Conservation (phyloP, 2,888 invertebrate genomes). For the Sarcophaga variegata region DNA sequence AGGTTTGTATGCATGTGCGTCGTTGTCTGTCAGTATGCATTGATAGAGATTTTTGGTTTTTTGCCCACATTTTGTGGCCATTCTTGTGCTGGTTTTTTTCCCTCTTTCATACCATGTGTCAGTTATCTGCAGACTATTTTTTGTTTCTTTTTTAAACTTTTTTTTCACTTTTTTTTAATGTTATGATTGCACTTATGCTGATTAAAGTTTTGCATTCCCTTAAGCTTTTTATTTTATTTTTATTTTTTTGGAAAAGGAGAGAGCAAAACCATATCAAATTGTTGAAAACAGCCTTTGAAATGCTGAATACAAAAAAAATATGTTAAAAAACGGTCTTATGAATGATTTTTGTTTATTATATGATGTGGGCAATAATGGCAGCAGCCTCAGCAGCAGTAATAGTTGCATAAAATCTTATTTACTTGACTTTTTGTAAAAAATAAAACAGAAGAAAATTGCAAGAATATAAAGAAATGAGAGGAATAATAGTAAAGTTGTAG, state of each 20-base stretch:
- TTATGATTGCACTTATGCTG: slow-evolving; percentile 68
- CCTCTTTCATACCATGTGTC: neutral
- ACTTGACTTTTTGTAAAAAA: neutral
- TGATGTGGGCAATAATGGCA: neutral
- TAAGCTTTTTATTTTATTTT: neutral
- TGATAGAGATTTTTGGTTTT: slow-evolving; percentile 1
- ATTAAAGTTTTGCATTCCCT: slow-evolving; percentile 55
- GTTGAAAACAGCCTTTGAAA: neutral
- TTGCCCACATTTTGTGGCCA: slow-evolving; percentile 40
- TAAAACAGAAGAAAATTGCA: no score
- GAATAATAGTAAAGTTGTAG: no score
- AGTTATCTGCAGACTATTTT: neutral
- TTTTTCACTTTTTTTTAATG: slow-evolving; percentile 46
- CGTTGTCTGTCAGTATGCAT: neutral
- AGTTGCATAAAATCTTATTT: neutral
- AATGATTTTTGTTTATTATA: neutral
- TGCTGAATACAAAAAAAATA: neutral
- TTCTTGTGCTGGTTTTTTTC: slow-evolving; percentile 5
- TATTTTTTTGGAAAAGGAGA: neutral
- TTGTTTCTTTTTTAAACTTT: neutral
- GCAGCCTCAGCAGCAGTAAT: neutral
- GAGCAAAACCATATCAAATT: slow-evolving; percentile 1
- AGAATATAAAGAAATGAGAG: neutral
- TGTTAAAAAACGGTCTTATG: neutral
- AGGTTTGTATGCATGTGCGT: neutral